phyloP scores from a whole-genome alignment of 1,140 invertebrate species.

The Anastrepha obliqua region DNA sequence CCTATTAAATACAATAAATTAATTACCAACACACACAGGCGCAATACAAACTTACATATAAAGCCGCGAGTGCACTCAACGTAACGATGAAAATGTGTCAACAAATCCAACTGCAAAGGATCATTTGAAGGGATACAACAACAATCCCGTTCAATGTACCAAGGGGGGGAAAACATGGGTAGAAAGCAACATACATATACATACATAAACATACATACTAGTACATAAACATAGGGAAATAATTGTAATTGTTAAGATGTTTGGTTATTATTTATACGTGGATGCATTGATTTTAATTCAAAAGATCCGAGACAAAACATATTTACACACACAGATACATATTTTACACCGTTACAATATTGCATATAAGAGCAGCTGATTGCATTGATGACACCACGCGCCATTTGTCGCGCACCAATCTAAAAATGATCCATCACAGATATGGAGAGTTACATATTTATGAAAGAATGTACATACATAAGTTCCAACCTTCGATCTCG shows the following conservation, averaged over 20 bases:
- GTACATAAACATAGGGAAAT: neutral
- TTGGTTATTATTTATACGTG: neutral
- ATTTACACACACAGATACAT: neutral
- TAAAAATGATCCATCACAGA: neutral
- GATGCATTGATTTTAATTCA: slow-evolving; percentile 19
- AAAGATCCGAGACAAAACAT: neutral
- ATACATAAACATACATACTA: too few relatives aligned
- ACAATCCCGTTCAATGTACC: neutral
- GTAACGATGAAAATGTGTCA: slow-evolving; percentile 16
- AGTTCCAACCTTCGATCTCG: too few relatives aligned
- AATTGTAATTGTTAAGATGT: neutral
- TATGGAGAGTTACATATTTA: neutral
- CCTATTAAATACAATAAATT: slow-evolving; percentile 13
- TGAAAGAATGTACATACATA: neutral
- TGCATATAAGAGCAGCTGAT: slow-evolving; percentile 15
- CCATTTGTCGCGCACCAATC: neutral
- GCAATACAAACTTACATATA: neutral
- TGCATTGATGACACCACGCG: neutral
- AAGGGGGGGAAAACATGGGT: too few relatives aligned
- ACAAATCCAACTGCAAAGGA: slow-evolving; percentile 9
- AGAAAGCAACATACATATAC: too few relatives aligned
- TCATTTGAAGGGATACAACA: neutral
- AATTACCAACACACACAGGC: neutral
- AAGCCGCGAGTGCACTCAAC: neutral
- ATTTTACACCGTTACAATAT: slow-evolving; percentile 1